Base-by-base conservation (phyloP, 2,113 vertebrate species). In the Halichoerus grypus region DNA sequence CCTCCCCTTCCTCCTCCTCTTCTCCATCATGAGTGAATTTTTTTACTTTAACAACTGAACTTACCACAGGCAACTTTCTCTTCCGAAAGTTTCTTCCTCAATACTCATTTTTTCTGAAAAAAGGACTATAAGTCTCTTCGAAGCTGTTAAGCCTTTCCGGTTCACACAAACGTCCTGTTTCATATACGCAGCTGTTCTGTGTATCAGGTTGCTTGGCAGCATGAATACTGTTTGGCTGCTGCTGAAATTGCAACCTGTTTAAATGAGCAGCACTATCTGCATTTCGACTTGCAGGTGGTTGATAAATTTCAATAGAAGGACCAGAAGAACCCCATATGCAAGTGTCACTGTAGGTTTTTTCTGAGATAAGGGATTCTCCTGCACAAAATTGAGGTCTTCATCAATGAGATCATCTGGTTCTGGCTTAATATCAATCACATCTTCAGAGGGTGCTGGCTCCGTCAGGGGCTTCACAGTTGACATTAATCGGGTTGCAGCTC, bases 391-490 rank as follows among this genome's bases (percentile, higher is more conserved):
- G 2, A 99, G 98, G 72, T 99, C 99, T 71, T 99, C 99, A 14
- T 99, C 99, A 15, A 99, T 99, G 33, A 99, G 98, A 98, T 99
- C 99, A 36, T 99, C 99, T 97, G 99, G 99, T 94, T 99, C 99
- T 3, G 99, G 99, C 97, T 99, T 99, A 98, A 99, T 99, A 97
- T 99, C 99, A 89, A 99, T 99, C 84, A 99, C 98, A 39, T 99
- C 99, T 98, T 99, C 99, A 4, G 99, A 99, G n/a, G 99, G 99
- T 7, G 99, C 99, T 15, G 98, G 96, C 59, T 99, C 99, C 93
- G 99, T 98, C 77, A 99, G 98, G 81, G 99, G 99, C 97, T 99
- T 99, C 63, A 99, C 99, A 5, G 99, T 97, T 31, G 99, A 99
- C 49, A 99, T 99, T 53, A 99, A 98, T 46, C 99, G 99, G 39